These are phyloP conservation scores for Eulemur mongoz DNA, from an alignment of 2,797 vertebrate genomes.

Conservation along the genomic window DNA sequence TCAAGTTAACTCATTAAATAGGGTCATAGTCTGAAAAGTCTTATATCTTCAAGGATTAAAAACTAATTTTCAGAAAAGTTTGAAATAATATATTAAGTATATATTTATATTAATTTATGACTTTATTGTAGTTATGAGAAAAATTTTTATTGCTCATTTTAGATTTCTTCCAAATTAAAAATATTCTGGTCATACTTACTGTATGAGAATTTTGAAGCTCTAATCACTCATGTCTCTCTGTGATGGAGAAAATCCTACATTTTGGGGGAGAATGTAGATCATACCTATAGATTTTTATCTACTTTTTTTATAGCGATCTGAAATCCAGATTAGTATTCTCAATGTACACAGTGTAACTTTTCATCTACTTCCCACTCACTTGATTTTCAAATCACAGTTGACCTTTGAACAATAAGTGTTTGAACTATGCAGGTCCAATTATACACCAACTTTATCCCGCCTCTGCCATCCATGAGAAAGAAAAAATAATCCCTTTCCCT, in stretches of 20 bases:
- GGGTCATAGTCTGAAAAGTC: background rate
- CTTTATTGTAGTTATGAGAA: background rate
- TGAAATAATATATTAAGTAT: background rate
- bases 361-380: background rate
- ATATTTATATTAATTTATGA: background rate
- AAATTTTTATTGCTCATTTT: background rate
- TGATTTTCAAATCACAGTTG: background rate
- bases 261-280: background rate
- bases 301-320: background rate
- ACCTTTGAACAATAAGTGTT: background rate
- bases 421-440: background rate
- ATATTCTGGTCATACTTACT: background rate
- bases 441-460: background rate
- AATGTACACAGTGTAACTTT: background rate
- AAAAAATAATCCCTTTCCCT: background rate
- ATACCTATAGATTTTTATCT: background rate
- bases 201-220: background rate
- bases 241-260: background rate
- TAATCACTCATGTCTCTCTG: background rate
- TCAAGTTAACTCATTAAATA: background rate
- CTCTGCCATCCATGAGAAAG: background rate
- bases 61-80: background rate
- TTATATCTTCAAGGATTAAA: background rate
- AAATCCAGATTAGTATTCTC: background rate
- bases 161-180: background rate